Evolutionary conservation across 2,888 invertebrate genomes (phyloP).

Genomic region (Apodemia zela): DNA sequence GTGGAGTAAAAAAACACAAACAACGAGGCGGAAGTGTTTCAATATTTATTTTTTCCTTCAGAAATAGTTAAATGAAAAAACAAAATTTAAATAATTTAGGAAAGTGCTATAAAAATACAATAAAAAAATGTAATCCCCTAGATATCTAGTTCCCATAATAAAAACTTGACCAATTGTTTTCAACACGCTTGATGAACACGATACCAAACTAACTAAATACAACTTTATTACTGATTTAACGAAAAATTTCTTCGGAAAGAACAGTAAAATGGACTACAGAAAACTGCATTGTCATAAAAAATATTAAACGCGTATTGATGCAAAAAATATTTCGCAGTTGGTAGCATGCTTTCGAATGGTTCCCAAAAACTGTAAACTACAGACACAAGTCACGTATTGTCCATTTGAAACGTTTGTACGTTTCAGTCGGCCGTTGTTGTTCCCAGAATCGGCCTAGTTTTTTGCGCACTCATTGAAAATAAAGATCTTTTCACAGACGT

Average conservation of each 20-base stretch:
- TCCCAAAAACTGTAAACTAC: constrained; percentile 8
- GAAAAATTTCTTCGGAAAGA: neutral
- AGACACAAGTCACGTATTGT: constrained; percentile 11
- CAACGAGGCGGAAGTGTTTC: too few relatives aligned
- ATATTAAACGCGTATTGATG: constrained; percentile 12
- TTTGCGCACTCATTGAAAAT: constrained; percentile 5
- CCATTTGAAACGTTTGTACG: constrained; percentile 10
- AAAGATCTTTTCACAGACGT: constrained; percentile 3
- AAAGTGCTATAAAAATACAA: too few relatives aligned
- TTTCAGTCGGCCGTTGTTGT: constrained; percentile 6
- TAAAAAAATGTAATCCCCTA: too few relatives aligned
- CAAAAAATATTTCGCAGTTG: constrained; percentile 14
- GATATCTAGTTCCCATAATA: too few relatives aligned
- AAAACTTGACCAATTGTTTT: too few relatives aligned
- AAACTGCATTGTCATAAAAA: constrained; percentile 12
- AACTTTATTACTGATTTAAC: neutral
- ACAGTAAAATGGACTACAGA: neutral
- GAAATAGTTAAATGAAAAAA: too few relatives aligned
- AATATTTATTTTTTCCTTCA: too few relatives aligned
- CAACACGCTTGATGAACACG: neutral
- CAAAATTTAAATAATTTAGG: too few relatives aligned
- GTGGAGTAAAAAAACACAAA: too few relatives aligned
- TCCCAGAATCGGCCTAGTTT: constrained; percentile 12
- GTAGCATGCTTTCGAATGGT: constrained; percentile 6
- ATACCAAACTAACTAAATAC: neutral